Evolutionary conservation across 2,797 vertebrate species (phyloP).

Genomic region (Phrynocephalus forsythii): DNA sequence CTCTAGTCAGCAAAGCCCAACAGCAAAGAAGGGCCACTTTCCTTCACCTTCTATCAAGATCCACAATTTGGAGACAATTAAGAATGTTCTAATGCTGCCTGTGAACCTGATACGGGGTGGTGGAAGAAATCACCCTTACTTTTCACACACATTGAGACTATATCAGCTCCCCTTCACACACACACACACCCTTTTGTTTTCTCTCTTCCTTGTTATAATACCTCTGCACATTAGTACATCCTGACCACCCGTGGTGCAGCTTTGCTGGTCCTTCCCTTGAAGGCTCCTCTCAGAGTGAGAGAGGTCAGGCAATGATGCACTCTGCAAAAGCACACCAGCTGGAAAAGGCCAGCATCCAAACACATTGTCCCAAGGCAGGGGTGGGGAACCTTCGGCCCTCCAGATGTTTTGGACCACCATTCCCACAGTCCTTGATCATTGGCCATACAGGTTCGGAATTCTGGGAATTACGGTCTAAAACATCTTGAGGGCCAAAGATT

Average conservation of each 20-base stretch:
- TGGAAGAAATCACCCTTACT: not conserved
- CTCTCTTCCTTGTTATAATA: not conserved
- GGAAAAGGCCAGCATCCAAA: not conserved
- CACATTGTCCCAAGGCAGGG: too few relatives aligned
- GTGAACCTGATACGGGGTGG: not conserved
- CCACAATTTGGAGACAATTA: not conserved
- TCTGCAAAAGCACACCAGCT: not conserved
- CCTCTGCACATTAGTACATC: not conserved
- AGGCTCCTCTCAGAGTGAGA: not conserved
- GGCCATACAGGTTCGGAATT: too few relatives aligned
- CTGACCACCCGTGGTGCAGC: too few relatives aligned
- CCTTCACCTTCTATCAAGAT: not conserved
- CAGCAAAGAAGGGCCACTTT: not conserved
- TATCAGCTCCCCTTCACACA: not conserved
- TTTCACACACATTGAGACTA: not conserved
- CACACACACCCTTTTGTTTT: not conserved
- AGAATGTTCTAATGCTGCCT: not conserved
- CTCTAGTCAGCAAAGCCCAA: not conserved
- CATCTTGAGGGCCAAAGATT: too few relatives aligned
- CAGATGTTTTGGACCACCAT: too few relatives aligned
- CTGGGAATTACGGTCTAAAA: too few relatives aligned
- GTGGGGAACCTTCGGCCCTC: too few relatives aligned
- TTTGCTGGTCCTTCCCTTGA: not conserved
- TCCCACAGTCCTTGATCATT: too few relatives aligned
- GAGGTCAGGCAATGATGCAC: not conserved